Percentiles rank a stretch among this genome's conserved stretches.
phyloP scores from a whole-genome alignment of 64 coral and sea anemone species.

The Acropora yongei region DNA sequence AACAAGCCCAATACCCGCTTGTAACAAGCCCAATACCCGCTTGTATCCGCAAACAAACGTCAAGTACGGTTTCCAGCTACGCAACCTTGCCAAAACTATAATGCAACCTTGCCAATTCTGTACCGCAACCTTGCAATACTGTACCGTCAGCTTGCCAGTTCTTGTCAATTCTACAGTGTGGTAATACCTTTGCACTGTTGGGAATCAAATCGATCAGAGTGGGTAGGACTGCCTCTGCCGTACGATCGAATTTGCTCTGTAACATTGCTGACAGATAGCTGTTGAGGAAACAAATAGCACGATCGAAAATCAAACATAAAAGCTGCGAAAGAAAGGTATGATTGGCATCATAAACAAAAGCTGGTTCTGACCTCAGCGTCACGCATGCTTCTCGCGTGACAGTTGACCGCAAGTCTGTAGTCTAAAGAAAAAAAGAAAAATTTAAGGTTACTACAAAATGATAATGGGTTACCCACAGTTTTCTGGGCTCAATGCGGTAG shows the following conservation, averaged over 20 bases:
- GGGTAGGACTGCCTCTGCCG: slow-evolving; percentile 89
- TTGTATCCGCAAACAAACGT: too few relatives aligned
- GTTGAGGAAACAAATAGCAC: background rate
- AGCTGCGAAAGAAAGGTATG: too few relatives aligned
- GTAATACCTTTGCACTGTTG: slow-evolving; percentile 93
- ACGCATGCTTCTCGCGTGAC: slow-evolving; percentile 90
- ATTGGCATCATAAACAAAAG: too few relatives aligned
- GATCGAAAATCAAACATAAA: background rate
- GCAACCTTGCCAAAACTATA: too few relatives aligned
- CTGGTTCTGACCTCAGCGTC: slow-evolving; percentile 83
- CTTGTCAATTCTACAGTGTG: background rate
- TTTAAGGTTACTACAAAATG: background rate
- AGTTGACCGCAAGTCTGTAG: slow-evolving; percentile 89
- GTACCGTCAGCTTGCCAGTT: too few relatives aligned
- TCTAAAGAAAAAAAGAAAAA: slow-evolving; percentile 55
- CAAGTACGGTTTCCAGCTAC: too few relatives aligned
- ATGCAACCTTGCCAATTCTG: too few relatives aligned
- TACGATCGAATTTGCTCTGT: slow-evolving; percentile 91
- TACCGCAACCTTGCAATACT: background rate
- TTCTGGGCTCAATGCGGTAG: too few relatives aligned
- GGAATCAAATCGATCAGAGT: slow-evolving; percentile 84
- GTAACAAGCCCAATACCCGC: too few relatives aligned
- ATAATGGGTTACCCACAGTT: background rate
- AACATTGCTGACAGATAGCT: slow-evolving; percentile 88
- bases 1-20: too few relatives aligned